Base-by-base conservation (phyloP, 2,797 vertebrate genomes). In the Takifugu ocellatus region DNA sequence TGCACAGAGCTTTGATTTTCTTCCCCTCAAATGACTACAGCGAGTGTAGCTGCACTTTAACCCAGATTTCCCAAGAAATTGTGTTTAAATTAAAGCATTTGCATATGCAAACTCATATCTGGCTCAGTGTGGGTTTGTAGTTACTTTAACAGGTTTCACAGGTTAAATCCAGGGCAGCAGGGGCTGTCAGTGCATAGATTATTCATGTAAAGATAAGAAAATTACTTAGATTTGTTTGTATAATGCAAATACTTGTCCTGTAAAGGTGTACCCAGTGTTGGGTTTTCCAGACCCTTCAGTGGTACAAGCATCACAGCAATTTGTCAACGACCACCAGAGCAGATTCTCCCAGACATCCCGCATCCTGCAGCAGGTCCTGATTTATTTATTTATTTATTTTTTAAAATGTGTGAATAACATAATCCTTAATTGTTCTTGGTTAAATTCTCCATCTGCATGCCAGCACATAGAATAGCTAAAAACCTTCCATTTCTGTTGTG, bases 311-410 rank as follows among this genome's bases (percentile, higher is more conserved):
- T 79, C 93, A 12, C 84, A 91, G 51, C 87, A 85, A 25, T 72
- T 93, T 24, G 67, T 93, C 63, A 77, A 26, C 60, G 88, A 93
- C 31, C 93, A 94, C 69, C 87, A 86, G 57, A 25, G 47, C 21
- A 89, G 78, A 54, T 90, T 75, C 70, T 74, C 76, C 27, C 81
- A 84, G 49, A 76, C 80, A 0, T 79, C 87, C 52, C 90, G 87
- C 27, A 84, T 94, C 61, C 63, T 93, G 5, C 91, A 93, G 55
- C 93, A 94, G 91, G 93, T 94, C 79, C 42, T 49, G 36, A 43
- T 55, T 39, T 21, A 21, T 21, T 21, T 21, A 21, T 29, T 29
- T 4, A 6, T 29, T 29, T 29, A 3, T 29, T 29, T 29, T 29
- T 29, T 29, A 7, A 29, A 36, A 14, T 16, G 12, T n/a, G 25